Conservation (phyloP, 2,888 invertebrate species). For the Copidosoma aretas region DNA sequence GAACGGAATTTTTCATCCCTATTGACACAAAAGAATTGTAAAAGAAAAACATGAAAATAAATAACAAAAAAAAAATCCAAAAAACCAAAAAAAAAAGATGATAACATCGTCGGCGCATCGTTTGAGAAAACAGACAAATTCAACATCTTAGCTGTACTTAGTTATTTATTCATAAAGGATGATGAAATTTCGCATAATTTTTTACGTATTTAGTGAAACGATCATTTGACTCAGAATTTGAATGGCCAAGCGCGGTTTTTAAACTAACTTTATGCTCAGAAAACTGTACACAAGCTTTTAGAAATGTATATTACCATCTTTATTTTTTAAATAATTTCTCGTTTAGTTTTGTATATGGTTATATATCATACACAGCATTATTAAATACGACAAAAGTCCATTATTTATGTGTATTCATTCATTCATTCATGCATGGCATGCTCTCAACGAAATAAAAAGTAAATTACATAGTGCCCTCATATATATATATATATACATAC, state of each 20-base stretch:
- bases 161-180: conserved; percentile 37
- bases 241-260: neutral
- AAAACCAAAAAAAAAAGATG: too few relatives aligned
- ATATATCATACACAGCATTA: conserved; percentile 22
- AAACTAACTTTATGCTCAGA: neutral
- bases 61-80: too few relatives aligned
- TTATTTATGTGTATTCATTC: conserved; percentile 16
- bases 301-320: neutral
- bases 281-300: neutral
- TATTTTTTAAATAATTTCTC: neutral
- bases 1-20: conserved; percentile 5
- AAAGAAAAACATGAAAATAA: conserved; percentile 6
- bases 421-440: neutral
- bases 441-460: conserved; percentile 22
- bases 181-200: conserved; percentile 32
- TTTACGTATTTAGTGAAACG: conserved; percentile 17
- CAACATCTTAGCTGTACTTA: conserved; percentile 32
- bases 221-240: conserved; percentile 20
- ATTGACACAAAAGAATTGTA: neutral
- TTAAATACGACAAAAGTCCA: conserved; percentile 25
- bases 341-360: conserved; percentile 22
- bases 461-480: conserved; percentile 17
- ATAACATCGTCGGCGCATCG: conserved; percentile 28
- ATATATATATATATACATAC: too few relatives aligned
- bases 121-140: conserved; percentile 30